Conservation (phyloP, 2,113 vertebrate genomes). For the Rousettus leschenaultii region DNA sequence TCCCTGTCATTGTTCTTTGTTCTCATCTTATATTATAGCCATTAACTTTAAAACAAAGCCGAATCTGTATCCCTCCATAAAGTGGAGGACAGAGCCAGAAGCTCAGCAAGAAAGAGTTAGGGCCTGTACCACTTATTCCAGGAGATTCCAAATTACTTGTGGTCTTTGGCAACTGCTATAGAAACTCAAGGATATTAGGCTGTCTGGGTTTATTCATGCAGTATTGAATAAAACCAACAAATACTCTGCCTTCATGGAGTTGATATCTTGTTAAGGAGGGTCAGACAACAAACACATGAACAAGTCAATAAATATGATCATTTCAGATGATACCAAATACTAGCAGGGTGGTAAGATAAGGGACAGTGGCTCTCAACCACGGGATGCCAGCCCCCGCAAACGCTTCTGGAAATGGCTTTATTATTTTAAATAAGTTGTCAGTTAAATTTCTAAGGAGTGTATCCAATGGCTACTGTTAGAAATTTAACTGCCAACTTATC, state of each 20-base stretch:
- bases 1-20: neutral
- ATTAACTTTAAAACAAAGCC: constrained; percentile 46
- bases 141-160: neutral
- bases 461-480: neutral
- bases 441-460: neutral
- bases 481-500: neutral
- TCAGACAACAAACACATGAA: neutral
- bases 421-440: neutral
- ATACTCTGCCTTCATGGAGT: neutral
- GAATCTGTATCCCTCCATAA: constrained; percentile 18
- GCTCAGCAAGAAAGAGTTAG: constrained; percentile 3
- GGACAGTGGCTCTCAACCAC: neutral
- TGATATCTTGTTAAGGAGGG: neutral
- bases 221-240: neutral
- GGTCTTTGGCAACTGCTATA: neutral
- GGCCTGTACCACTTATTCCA: neutral
- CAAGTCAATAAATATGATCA: neutral
- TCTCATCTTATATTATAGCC: constrained; percentile 24
- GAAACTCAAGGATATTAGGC: neutral
- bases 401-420: neutral
- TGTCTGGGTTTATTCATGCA: neutral
- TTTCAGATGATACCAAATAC: neutral
- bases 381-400: neutral
- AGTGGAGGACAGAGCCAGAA: neutral
- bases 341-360: neutral